phyloP scores from a whole-genome alignment of 1,140 invertebrate species.

The Nomia melanderi region DNA sequence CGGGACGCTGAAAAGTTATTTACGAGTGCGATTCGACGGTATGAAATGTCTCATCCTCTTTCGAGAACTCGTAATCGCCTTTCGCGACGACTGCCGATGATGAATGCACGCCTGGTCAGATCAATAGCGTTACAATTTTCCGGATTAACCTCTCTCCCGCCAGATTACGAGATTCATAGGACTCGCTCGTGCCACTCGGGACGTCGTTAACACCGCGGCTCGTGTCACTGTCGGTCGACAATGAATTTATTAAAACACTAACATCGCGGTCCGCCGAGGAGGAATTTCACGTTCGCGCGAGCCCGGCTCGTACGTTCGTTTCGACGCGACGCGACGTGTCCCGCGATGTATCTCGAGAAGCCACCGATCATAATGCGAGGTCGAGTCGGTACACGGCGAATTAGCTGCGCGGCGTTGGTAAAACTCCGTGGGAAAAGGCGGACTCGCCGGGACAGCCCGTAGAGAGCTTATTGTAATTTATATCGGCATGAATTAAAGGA shows the following conservation, averaged over 20 bases:
- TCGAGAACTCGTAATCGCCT: constrained; percentile 11
- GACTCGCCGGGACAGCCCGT: constrained; percentile 43
- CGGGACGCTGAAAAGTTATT: constrained; percentile 25
- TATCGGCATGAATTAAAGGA: constrained; percentile 64
- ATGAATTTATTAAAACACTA: constrained; percentile 40
- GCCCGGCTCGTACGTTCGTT: not conserved
- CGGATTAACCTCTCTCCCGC: not conserved
- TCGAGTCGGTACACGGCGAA: not conserved
- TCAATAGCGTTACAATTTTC: constrained; percentile 14
- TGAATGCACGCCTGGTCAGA: constrained; percentile 14
- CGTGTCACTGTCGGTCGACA: not conserved
- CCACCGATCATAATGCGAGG: constrained; percentile 24
- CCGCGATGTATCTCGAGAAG: not conserved
- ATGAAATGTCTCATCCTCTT: not conserved
- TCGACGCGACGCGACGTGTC: not conserved
- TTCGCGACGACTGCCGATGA: constrained; percentile 14
- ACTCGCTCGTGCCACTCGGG: not conserved
- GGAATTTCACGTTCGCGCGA: constrained; percentile 4
- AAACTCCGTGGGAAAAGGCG: constrained; percentile 18
- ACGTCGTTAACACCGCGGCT: not conserved
- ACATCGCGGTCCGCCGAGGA: not conserved
- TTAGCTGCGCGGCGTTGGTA: not conserved
- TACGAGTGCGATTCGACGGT: not conserved
- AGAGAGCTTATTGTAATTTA: constrained; percentile 60
- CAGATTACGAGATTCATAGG: not conserved